phyloP scores from a whole-genome alignment of 2,113 vertebrate genomes.

The Turnix velox region DNA sequence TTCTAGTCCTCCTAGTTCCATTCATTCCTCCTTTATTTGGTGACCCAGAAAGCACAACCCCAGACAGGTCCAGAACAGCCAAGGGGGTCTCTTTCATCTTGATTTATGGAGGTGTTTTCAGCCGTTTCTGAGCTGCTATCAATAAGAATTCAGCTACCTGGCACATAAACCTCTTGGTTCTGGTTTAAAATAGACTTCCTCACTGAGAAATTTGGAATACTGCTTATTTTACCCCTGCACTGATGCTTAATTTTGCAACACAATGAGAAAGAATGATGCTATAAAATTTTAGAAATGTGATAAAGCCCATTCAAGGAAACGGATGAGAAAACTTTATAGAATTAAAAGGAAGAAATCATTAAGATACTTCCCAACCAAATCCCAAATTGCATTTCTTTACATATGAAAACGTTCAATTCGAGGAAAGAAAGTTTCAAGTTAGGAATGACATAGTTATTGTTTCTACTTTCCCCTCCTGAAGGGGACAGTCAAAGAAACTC shows the following conservation, averaged over 20 bases:
- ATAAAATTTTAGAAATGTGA: background rate
- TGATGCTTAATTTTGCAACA: background rate
- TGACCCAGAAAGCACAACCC: background rate
- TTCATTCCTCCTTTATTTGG: background rate
- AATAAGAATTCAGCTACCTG: background rate
- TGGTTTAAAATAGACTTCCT: background rate
- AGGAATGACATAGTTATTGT: slow-evolving; percentile 36
- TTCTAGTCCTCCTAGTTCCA: no score
- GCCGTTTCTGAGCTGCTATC: background rate
- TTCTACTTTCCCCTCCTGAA: background rate
- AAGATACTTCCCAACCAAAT: background rate
- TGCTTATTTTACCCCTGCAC: background rate
- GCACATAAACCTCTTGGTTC: fast-evolving
- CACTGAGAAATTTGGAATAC: background rate
- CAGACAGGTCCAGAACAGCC: background rate
- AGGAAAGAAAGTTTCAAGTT: slow-evolving; percentile 44
- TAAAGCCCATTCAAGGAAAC: background rate
- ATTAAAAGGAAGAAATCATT: background rate
- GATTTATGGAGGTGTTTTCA: background rate
- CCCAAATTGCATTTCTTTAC: background rate
- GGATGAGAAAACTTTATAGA: background rate
- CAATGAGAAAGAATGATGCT: background rate
- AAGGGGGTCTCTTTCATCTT: background rate
- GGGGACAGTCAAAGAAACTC: slow-evolving; percentile 20
- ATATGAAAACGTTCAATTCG: background rate